phyloP scores from a whole-genome alignment of 2,888 invertebrate species.

The Crematogaster levior region DNA sequence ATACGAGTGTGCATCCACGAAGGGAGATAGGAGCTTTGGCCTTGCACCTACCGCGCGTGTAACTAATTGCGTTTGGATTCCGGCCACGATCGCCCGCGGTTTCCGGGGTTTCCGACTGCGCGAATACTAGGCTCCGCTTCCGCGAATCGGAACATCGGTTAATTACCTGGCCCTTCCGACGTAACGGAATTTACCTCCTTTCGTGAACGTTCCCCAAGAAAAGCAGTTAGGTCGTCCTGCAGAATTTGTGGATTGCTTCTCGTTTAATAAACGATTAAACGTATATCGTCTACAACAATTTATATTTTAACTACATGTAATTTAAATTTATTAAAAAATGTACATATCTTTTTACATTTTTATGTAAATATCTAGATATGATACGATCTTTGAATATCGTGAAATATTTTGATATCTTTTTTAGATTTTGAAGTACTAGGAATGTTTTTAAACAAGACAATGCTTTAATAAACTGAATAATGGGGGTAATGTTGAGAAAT shows the following conservation, averaged over 20 bases:
- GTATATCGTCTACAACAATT: neutral
- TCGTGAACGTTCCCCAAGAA: slow-evolving; percentile 29
- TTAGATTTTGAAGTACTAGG: neutral
- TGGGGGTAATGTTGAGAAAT: neutral
- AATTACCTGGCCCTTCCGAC: slow-evolving; percentile 65
- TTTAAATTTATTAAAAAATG: neutral
- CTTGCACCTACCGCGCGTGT: slow-evolving; percentile 73
- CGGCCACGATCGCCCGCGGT: slow-evolving; percentile 74
- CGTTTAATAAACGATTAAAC: neutral
- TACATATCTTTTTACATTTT: neutral
- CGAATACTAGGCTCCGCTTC: slow-evolving; percentile 71
- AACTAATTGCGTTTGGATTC: slow-evolving; percentile 79
- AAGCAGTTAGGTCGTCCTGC: slow-evolving; percentile 13
- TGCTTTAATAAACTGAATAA: slow-evolving; percentile 13
- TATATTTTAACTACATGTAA: neutral
- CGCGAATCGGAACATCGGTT: slow-evolving; percentile 74
- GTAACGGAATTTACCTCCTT: slow-evolving; percentile 62
- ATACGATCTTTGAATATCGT: neutral
- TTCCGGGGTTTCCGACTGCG: slow-evolving; percentile 75
- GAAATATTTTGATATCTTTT: neutral
- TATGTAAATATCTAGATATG: neutral
- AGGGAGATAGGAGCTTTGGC: slow-evolving; percentile 55
- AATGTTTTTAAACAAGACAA: neutral
- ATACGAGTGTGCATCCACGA: slow-evolving; percentile 34
- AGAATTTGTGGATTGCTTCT: slow-evolving; percentile 30